These are phyloP conservation scores for Coelopa pilipes DNA, from an alignment of 2,888 invertebrate species.

Conservation along the genomic window DNA sequence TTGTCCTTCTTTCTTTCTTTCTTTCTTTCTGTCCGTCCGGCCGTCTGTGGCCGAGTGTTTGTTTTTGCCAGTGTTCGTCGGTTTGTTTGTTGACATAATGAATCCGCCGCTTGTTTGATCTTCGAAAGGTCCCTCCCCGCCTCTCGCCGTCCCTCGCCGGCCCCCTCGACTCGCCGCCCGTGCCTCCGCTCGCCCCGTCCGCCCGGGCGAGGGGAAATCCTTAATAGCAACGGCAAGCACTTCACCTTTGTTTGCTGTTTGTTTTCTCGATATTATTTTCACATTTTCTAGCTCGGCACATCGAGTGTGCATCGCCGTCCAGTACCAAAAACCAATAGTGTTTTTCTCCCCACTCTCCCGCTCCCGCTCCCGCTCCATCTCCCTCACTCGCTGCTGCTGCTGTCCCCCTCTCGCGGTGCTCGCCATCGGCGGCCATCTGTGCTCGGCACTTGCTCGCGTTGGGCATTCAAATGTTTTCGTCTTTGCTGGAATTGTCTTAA, in stretches of 20 bases:
- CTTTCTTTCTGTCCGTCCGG: not conserved
- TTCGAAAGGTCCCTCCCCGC: not conserved
- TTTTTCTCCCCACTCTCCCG: too few relatives aligned
- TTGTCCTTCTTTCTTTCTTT: not conserved
- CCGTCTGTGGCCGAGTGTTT: conserved; percentile 1
- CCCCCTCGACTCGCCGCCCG: not conserved
- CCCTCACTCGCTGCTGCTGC: too few relatives aligned
- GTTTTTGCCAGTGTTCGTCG: not conserved
- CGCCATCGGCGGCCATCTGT: not conserved
- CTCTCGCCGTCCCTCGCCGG: not conserved
- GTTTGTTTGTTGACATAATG: conserved; percentile 28
- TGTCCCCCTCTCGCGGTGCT: not conserved
- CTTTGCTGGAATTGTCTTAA: conserved; percentile 23
- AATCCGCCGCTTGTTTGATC: conserved; percentile 32
- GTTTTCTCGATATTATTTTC: conserved; percentile 34
- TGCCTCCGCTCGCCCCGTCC: not conserved
- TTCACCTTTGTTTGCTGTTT: conserved; percentile 33
- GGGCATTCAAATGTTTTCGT: conserved; percentile 22
- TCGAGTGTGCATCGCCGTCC: conserved; percentile 11
- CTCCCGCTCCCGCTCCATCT: too few relatives aligned
- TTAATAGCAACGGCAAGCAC: conserved; percentile 33
- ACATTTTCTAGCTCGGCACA: conserved; percentile 25
- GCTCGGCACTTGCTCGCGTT: not conserved
- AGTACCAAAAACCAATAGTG: too few relatives aligned
- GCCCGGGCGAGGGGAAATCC: not conserved